These are phyloP conservation scores for Puffinus mauretanicus DNA, from an alignment of 2,113 vertebrate species.

Conservation along the genomic window DNA sequence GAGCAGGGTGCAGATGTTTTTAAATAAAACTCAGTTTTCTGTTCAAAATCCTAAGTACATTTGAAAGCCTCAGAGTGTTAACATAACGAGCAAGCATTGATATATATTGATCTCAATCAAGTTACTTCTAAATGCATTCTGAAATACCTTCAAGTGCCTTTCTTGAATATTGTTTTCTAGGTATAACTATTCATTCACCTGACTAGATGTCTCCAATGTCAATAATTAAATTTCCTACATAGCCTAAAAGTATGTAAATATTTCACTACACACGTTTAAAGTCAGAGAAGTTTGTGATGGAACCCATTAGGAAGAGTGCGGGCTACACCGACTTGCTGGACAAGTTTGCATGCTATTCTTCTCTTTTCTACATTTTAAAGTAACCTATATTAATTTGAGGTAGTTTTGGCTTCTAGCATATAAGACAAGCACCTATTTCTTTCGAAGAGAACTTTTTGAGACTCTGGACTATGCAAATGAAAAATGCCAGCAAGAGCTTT, in stretches of 20 bases:
- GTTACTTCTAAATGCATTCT: background rate
- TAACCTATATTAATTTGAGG: background rate
- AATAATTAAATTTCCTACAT: background rate
- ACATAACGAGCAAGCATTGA: background rate
- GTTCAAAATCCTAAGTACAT: background rate
- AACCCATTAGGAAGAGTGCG: background rate
- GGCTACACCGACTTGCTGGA: background rate
- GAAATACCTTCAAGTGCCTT: background rate
- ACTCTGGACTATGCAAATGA: background rate
- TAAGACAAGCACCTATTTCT: background rate
- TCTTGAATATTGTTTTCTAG: background rate
- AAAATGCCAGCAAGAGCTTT: background rate
- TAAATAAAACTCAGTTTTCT: background rate
- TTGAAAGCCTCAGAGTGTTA: background rate
- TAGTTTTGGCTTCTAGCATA: background rate
- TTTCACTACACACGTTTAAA: background rate
- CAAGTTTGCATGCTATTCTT: background rate
- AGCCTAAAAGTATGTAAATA: background rate
- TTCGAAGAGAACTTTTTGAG: background rate
- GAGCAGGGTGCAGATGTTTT: fast-evolving
- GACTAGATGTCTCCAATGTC: background rate
- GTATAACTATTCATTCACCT: background rate
- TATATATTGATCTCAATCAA: background rate
- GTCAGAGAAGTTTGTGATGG: background rate
- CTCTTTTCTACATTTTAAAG: background rate